Evolutionary conservation across 2,888 invertebrate species (phyloP), one percentile per base, ranked within the genome.

Genomic region (Epirrhoe tristata): DNA sequence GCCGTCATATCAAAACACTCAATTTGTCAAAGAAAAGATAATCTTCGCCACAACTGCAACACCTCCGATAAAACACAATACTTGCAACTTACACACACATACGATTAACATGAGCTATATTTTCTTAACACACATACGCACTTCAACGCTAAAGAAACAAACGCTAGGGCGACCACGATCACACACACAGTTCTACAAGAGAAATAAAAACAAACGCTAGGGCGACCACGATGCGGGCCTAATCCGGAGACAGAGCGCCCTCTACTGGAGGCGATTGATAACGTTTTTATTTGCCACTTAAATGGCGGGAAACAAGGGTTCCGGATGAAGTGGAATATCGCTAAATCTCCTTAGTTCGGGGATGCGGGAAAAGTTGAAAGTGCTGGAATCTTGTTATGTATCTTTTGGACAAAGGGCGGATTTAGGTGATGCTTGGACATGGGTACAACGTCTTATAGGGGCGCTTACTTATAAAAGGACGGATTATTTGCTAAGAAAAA

Each of bases 221-320:
- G 75, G 74, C 70, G 74, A 73, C 74, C 76, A 70, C 71, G 53
- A 72, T 77, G 71, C 75, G 70, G 74, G 69, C 70, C 70, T 82
- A 82, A 82, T 81, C 82, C 80, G 70, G 67, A 32, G 24, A 24
- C 24, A 24, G 51, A 72, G 70, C 76, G 78, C 76, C 77, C 78
- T 77, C 61, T 61, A 60, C 70, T 72, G 78, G 76, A 70, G 57
- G 66, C 80, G 78, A 81, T 81, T 84, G 85, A 86, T 86, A 86
- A 85, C 81, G 81, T 80, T 85, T 84, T 86, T 86, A 84, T 85
- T 84, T 82, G 80, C 81, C 81, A 81, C 83, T 81, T 81, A 77
- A 82, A 82, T 80, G 77, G 77, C 78, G 76, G 74, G 77, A 60
- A 81, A 80, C 81, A 78, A 81, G 80, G 80, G 81, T 77, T 68